These are phyloP conservation scores for Percina caprodes DNA, from an alignment of 2,113 vertebrate species.

Conservation along the genomic window DNA sequence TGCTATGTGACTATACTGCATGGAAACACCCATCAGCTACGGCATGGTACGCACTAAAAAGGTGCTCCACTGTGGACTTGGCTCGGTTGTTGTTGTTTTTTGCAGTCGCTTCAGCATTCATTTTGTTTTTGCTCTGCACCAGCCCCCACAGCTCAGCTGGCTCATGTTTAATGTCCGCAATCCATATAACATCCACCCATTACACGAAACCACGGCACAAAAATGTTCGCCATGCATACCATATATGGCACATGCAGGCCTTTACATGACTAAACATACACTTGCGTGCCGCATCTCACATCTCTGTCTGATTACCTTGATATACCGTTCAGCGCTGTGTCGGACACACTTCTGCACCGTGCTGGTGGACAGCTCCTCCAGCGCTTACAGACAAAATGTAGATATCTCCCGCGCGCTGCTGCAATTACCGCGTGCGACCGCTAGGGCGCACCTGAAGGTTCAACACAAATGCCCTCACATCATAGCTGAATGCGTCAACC, in stretches of 20 bases:
- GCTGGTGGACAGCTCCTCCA: slow-evolving; percentile 77
- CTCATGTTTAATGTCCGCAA: slow-evolving; percentile 70
- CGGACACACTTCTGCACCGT: slow-evolving; percentile 70
- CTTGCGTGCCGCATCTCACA: slow-evolving; percentile 14
- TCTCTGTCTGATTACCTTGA: slow-evolving; percentile 60
- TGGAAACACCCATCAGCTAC: slow-evolving; percentile 8
- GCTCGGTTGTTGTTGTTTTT: not conserved
- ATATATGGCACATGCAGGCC: slow-evolving; percentile 50
- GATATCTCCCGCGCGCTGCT: slow-evolving; percentile 20
- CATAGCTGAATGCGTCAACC: slow-evolving; percentile 82
- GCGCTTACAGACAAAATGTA: slow-evolving; percentile 55
- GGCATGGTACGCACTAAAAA: not conserved
- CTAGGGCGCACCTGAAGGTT: slow-evolving; percentile 65
- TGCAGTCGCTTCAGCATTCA: slow-evolving; percentile 33
- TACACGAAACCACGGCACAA: slow-evolving; percentile 23
- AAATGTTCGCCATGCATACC: slow-evolving; percentile 52
- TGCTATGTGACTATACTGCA: slow-evolving; percentile 16
- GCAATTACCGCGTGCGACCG: slow-evolving; percentile 58
- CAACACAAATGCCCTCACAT: slow-evolving; percentile 74
- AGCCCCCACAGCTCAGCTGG: slow-evolving; percentile 41
- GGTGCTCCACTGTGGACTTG: not conserved
- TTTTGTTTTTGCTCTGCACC: slow-evolving; percentile 50
- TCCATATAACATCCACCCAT: slow-evolving; percentile 56
- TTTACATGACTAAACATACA: slow-evolving; percentile 29
- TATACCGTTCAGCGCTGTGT: slow-evolving; percentile 36